Evolutionary conservation across 2,797 vertebrate species (phyloP).

Genomic region (Cheirogaleus major): DNA sequence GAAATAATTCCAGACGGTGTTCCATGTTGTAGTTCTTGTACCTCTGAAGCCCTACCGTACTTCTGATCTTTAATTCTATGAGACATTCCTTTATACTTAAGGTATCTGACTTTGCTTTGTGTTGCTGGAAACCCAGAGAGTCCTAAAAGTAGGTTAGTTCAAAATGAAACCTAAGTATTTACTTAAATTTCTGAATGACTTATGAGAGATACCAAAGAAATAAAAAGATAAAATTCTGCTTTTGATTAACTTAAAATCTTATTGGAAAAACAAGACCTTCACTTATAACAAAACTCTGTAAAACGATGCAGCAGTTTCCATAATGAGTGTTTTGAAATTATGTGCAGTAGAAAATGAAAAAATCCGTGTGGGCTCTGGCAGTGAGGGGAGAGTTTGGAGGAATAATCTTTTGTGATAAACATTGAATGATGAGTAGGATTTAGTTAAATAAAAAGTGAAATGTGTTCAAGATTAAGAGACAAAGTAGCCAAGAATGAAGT

Average conservation of each 20-base stretch:
- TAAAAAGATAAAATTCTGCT: slow-evolving; percentile 1
- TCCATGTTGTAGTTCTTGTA: neutral
- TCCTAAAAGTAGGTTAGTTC: neutral
- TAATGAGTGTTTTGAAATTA: neutral
- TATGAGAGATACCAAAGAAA: neutral
- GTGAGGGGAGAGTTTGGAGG: neutral
- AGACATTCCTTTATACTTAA: neutral
- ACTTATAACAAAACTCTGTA: neutral
- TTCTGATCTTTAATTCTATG: neutral
- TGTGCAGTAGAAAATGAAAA: neutral
- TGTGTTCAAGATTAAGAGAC: neutral
- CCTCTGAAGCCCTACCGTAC: neutral
- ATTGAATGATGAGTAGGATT: neutral
- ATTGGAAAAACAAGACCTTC: neutral
- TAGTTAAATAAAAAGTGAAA: neutral
- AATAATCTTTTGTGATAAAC: neutral
- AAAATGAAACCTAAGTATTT: neutral
- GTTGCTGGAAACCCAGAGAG: neutral
- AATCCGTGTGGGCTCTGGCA: neutral
- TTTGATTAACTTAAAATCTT: neutral
- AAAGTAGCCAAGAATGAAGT: neutral
- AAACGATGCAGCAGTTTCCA: neutral
- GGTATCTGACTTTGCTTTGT: neutral
- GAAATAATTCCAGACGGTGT: neutral
- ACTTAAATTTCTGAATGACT: slow-evolving; percentile 27